These are phyloP conservation scores for Tragelaphus strepsiceros DNA, from an alignment of 2,113 vertebrate species.

Conservation along the genomic window DNA sequence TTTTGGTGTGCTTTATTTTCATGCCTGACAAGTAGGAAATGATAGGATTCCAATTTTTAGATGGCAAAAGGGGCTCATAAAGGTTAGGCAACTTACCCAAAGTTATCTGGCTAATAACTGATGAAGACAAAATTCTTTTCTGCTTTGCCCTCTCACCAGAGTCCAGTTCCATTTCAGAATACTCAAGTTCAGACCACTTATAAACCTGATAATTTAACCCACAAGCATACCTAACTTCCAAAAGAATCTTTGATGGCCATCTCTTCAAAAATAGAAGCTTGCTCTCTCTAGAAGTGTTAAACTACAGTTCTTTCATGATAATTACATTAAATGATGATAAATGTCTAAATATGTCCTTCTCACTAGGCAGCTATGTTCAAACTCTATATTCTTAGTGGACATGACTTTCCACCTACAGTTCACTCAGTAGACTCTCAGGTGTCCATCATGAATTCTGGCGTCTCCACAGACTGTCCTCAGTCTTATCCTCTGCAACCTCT, in stretches of 20 bases:
- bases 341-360: neutral
- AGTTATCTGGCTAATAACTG: neutral
- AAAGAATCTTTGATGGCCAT: neutral
- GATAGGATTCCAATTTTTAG: neutral
- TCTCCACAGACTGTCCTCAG: no score
- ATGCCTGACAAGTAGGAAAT: neutral
- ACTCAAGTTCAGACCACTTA: neutral
- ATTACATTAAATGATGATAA: neutral
- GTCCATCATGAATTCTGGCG: neutral
- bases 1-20: neutral
- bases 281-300: neutral
- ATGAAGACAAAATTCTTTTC: neutral
- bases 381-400: neutral
- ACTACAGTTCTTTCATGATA: neutral
- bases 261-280: neutral
- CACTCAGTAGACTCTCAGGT: neutral
- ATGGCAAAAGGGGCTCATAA: neutral
- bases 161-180: neutral
- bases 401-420: neutral
- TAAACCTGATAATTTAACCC: neutral
- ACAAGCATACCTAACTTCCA: neutral
- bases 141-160: neutral
- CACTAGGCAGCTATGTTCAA: neutral
- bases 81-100: neutral
- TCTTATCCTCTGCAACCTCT: neutral